Evolutionary conservation across 2,888 invertebrate genomes (phyloP).

Genomic region (Alcis repandata): DNA sequence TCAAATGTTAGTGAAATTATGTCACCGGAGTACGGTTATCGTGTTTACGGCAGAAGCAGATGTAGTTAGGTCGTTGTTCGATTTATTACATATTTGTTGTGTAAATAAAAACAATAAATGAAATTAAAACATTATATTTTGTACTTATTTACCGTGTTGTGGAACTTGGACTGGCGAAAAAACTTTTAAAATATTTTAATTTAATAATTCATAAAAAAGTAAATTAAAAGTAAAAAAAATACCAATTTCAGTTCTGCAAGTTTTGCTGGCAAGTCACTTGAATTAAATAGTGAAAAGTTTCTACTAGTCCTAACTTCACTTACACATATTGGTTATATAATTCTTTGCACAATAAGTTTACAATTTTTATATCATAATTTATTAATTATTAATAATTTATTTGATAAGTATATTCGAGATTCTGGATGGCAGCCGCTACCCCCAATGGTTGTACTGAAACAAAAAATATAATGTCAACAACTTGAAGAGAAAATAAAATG

Average conservation of each 20-base stretch:
- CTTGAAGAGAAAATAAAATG: background rate
- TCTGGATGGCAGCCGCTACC: constrained; percentile 4
- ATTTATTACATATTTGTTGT: constrained; percentile 67
- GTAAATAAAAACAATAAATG: constrained; percentile 71
- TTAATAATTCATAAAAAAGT: no score
- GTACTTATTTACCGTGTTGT: constrained; percentile 9
- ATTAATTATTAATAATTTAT: background rate
- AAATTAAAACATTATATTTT: constrained; percentile 33
- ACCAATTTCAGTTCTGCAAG: no score
- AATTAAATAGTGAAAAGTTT: no score
- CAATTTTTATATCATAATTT: background rate
- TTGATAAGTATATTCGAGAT: background rate
- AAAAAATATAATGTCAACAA: constrained; percentile 8
- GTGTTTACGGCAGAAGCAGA: constrained; percentile 45
- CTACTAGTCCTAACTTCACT: no score
- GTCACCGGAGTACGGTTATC: constrained; percentile 33
- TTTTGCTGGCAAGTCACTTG: no score
- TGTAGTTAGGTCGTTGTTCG: constrained; percentile 52
- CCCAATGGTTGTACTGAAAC: constrained; percentile 36
- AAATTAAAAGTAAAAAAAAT: no score
- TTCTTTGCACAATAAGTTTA: no score
- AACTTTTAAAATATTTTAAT: no score
- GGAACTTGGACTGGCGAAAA: background rate
- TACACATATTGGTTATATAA: no score
- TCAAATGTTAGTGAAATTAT: constrained; percentile 28